Base-by-base conservation (phyloP, 1,140 invertebrate species). In the Zelostemma sp. region DNA sequence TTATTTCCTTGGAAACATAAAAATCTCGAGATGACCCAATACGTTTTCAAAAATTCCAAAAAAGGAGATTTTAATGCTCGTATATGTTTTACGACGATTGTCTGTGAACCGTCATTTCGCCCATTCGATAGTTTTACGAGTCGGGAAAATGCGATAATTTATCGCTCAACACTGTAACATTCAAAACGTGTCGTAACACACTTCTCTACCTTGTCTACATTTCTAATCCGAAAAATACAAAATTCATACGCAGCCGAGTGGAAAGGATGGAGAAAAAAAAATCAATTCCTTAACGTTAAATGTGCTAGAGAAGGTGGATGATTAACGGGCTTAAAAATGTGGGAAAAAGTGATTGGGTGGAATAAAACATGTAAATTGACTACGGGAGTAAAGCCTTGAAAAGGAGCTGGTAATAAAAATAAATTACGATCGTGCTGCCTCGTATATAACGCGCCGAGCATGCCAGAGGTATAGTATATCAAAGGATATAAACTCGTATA, bases 401-500 rank as follows among this genome's bases (percentile, higher is more conserved):
- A 48, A 50, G 48, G 48, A 38, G 31, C 28, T 17, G 16, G 48
- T 50, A 35, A 50, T 38, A 50, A 50, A 50, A 50, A 50, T 50
- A 50, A 50, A 50, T 50, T 35, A 50, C 48, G 48, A 38, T 9
- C 14, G 48, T 6, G 21, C 46, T 31, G 46, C n/a, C 14, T 56
- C 25, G 40, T 45, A 56, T 46, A 33, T 46, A 33, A 16, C 54
- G 40, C 45, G 28, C 50, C 54, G 9, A 31, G 33, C 21, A 35
- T 38, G 35, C 6, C 2, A 47, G 48, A 25, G 49, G 33, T 21
- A 25, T 25, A n/a, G 56, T 31, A 41, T 51, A 59, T 45, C 55
- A 65, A 77, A 68, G 69, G 69, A 71, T 72, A 61, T 62, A 72
- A 70, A 49, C 48, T 71, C 63, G 72, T 72, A 73, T 78, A 79